Evolutionary conservation across 1,140 invertebrate genomes (phyloP).

Genomic region (Zelostemma sp.): DNA sequence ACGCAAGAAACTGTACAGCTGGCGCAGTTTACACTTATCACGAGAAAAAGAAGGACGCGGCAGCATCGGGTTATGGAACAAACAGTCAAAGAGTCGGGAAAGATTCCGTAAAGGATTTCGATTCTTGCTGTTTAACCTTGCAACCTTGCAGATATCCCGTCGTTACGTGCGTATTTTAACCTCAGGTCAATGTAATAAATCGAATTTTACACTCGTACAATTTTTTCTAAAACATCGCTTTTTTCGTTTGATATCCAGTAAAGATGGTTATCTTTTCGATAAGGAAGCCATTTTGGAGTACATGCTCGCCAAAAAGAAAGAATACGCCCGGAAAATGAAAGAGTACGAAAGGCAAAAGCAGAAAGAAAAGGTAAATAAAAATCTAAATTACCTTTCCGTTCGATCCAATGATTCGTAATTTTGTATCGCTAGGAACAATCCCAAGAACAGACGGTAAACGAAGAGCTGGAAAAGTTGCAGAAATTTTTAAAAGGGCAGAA

Average conservation of each 20-base stretch:
- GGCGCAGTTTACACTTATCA: constrained; percentile 98
- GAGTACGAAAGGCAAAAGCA: constrained; percentile 93
- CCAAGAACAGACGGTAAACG: constrained; percentile 77
- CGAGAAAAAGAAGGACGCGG: constrained; percentile 97
- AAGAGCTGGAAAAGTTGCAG: constrained; percentile 78
- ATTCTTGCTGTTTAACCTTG: constrained; percentile 96
- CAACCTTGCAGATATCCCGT: constrained; percentile 95
- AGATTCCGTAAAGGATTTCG: constrained; percentile 98
- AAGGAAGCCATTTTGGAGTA: constrained; percentile 98
- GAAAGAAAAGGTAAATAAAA: constrained; percentile 73
- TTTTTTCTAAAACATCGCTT: not conserved
- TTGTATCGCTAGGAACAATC: constrained; percentile 71
- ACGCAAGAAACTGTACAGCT: constrained; percentile 97
- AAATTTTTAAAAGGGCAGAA: constrained; percentile 85
- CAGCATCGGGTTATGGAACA: constrained; percentile 91
- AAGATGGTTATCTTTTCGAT: constrained; percentile 96
- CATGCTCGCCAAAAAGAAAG: constrained; percentile 94
- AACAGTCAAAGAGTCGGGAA: constrained; percentile 89
- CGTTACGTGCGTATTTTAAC: constrained; percentile 76
- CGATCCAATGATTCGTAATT: too few species aligned
- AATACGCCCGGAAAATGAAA: constrained; percentile 90
- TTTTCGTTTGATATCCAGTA: too few species aligned
- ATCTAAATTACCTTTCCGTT: not conserved
- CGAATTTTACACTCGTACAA: not conserved
- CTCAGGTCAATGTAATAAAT: not conserved